Evolutionary conservation across 2,888 invertebrate genomes (phyloP).

Genomic region (Auanema freiburgensis): DNA sequence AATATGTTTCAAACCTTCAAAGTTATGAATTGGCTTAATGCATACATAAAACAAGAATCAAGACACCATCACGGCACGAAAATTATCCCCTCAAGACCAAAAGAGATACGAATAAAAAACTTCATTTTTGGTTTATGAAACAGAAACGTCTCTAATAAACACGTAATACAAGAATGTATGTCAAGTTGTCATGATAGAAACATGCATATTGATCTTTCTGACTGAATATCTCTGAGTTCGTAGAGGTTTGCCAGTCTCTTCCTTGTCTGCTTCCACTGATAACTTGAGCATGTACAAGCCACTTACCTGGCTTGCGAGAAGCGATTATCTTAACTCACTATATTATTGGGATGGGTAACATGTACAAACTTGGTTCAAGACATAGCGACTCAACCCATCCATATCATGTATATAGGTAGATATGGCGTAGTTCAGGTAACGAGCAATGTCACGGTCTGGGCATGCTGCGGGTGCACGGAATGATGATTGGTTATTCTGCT

Average conservation of each 20-base stretch:
- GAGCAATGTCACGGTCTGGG: conserved; percentile 12
- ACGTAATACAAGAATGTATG: conserved; percentile 36
- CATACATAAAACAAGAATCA: too few relatives aligned
- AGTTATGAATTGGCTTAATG: too few relatives aligned
- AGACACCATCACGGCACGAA: too few relatives aligned
- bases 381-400: conserved; percentile 32
- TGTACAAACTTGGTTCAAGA: conserved; percentile 33
- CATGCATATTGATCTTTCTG: conserved; percentile 24
- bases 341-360: background rate
- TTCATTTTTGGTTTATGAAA: too few relatives aligned
- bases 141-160: conserved; percentile 12
- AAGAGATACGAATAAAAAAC: too few relatives aligned
- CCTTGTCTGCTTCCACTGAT: conserved; percentile 32
- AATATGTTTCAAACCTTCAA: too few relatives aligned
- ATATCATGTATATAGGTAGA: conserved; percentile 37
- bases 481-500: conserved; percentile 6
- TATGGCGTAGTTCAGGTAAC: conserved; percentile 20
- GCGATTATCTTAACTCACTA: conserved; percentile 25
- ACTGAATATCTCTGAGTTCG: conserved; percentile 39
- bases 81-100: too few relatives aligned
- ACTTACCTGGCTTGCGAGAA: conserved; percentile 28
- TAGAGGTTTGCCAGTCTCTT: conserved; percentile 40
- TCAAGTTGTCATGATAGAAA: conserved; percentile 38
- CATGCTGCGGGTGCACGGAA: conserved; percentile 11
- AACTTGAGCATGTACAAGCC: conserved; percentile 48